phyloP scores from a whole-genome alignment of 2,888 invertebrate genomes.

The Automeris io region DNA sequence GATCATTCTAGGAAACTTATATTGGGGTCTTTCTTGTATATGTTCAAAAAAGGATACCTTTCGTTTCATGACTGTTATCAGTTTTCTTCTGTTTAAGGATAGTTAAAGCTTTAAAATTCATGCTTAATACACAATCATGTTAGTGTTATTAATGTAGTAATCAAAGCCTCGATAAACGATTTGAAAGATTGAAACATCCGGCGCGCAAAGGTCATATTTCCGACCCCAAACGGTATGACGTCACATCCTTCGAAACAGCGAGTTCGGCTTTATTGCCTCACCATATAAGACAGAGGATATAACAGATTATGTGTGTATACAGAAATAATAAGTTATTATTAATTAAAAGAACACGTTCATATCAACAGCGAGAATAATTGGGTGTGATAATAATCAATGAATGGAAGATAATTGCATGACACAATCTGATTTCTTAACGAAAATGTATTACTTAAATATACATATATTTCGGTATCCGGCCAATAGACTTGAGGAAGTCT shows the following conservation, averaged over 20 bases:
- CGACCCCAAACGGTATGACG: slow-evolving; percentile 13
- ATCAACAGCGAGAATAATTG: neutral
- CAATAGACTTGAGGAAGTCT: too few relatives aligned
- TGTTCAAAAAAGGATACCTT: too few relatives aligned
- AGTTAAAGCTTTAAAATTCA: too few relatives aligned
- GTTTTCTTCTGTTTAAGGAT: too few relatives aligned
- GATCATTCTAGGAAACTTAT: too few relatives aligned
- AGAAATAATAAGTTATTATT: neutral
- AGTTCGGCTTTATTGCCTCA: neutral
- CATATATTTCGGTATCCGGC: too few relatives aligned
- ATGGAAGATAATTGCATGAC: too few relatives aligned
- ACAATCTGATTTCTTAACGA: too few relatives aligned
- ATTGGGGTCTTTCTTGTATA: too few relatives aligned
- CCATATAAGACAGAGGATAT: neutral
- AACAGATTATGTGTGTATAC: neutral
- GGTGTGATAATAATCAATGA: too few relatives aligned
- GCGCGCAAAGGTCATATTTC: slow-evolving; percentile 17
- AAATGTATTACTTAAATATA: too few relatives aligned
- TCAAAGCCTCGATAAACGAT: slow-evolving; percentile 14
- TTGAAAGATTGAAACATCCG: slow-evolving; percentile 17
- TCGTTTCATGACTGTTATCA: too few relatives aligned
- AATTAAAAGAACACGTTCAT: neutral
- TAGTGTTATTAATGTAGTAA: slow-evolving; percentile 11
- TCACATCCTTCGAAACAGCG: slow-evolving; percentile 17
- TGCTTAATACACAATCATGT: neutral